phyloP scores from a whole-genome alignment of 2,888 invertebrate genomes.

The Xestia rhomboidea region DNA sequence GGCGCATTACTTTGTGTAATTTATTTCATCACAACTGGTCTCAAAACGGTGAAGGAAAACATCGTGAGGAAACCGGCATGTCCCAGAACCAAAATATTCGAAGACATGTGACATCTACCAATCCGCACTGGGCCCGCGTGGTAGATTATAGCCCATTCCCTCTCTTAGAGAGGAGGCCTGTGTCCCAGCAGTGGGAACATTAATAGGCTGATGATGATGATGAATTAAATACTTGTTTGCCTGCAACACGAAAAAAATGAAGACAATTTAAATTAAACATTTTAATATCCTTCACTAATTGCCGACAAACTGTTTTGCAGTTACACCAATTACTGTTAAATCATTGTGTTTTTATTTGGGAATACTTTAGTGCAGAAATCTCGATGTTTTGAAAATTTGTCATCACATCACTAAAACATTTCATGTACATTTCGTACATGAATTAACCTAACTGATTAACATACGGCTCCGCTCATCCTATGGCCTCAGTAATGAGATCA shows the following conservation, averaged over 20 bases:
- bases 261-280: background rate
- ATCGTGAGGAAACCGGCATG: too few species aligned
- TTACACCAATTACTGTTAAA: background rate
- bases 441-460: background rate
- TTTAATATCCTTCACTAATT: background rate
- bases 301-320: background rate
- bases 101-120: too few species aligned
- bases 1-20: too few species aligned
- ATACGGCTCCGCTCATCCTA: conserved; percentile 33
- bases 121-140: too few species aligned
- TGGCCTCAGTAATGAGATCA: conserved; percentile 54
- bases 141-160: too few species aligned
- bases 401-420: background rate
- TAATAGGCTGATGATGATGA: too few species aligned
- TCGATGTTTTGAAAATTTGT: background rate
- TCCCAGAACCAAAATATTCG: too few species aligned
- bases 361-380: background rate
- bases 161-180: too few species aligned
- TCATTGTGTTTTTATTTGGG: background rate
- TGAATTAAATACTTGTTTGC: too few species aligned
- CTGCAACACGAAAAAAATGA: background rate
- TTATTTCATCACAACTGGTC: too few species aligned
- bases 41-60: too few species aligned
- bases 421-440: background rate
- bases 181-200: too few species aligned